Evolutionary conservation across 2,797 vertebrate genomes (phyloP).

Genomic region (Phoeniculus purpureus): DNA sequence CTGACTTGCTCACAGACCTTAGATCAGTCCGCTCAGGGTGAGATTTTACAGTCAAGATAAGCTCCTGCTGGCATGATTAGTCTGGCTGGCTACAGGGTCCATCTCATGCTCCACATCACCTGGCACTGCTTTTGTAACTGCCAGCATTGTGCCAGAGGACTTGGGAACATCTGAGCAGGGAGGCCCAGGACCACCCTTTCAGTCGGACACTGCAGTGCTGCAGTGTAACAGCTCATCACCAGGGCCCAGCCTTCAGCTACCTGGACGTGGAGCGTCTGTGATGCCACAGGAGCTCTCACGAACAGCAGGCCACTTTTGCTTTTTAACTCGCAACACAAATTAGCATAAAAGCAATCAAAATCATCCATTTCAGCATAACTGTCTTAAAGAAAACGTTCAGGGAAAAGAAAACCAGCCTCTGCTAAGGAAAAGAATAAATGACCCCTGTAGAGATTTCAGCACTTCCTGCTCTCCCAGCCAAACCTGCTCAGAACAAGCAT

Average conservation of each 20-base stretch:
- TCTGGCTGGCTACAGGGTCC: neutral
- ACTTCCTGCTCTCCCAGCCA: neutral
- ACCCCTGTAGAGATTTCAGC: neutral
- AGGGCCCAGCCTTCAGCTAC: neutral
- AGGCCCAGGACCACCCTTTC: neutral
- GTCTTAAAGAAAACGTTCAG: neutral
- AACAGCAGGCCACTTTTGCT: neutral
- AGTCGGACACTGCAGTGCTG: accelerated
- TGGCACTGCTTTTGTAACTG: neutral
- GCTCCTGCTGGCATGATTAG: neutral
- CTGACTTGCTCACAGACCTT: neutral
- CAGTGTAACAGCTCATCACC: neutral
- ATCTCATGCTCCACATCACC: neutral
- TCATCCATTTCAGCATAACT: neutral
- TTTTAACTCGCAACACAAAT: neutral
- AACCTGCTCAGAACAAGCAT: neutral
- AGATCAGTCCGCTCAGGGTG: neutral
- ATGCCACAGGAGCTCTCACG: neutral
- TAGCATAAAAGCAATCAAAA: neutral
- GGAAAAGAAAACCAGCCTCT: neutral
- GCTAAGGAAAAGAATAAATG: neutral
- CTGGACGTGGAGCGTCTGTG: neutral
- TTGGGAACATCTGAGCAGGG: neutral
- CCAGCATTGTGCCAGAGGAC: neutral
- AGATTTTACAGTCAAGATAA: neutral